Conservation (phyloP, 2,797 vertebrate genomes). For the Psittacula derbiana region DNA sequence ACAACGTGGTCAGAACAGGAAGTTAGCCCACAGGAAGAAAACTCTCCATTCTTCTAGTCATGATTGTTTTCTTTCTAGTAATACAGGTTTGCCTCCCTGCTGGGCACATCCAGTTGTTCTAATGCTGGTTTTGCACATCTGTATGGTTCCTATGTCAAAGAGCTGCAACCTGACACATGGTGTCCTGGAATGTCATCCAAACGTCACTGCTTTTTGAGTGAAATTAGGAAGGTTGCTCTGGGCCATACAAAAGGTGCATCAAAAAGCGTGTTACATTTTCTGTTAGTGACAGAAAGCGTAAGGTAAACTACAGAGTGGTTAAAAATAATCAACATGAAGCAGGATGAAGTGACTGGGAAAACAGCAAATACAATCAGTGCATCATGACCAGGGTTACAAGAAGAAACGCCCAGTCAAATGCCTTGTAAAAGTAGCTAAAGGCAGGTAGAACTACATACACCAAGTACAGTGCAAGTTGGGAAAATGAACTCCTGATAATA, state of each 20-base stretch:
- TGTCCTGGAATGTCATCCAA: background rate
- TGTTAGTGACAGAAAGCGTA: background rate
- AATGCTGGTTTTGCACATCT: background rate
- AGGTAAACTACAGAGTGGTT: background rate
- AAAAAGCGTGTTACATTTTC: background rate
- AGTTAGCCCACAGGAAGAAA: background rate
- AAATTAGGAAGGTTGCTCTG: background rate
- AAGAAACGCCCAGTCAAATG: background rate
- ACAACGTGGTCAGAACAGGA: background rate
- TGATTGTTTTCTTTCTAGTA: background rate
- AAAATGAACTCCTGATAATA: slow-evolving; percentile 2
- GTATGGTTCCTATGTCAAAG: background rate
- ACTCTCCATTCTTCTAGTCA: background rate
- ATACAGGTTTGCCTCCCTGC: background rate
- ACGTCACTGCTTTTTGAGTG: background rate
- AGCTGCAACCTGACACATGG: background rate
- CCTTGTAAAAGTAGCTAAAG: background rate
- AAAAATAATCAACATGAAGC: background rate
- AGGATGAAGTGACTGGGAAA: background rate
- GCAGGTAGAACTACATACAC: slow-evolving; percentile 1
- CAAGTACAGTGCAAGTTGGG: slow-evolving; percentile 16
- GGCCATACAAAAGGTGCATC: background rate
- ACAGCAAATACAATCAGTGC: slow-evolving; percentile 9
- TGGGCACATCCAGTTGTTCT: background rate
- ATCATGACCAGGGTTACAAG: background rate